Evolutionary conservation across 2,797 vertebrate genomes (phyloP).

Genomic region (Sebastes iracundus): DNA sequence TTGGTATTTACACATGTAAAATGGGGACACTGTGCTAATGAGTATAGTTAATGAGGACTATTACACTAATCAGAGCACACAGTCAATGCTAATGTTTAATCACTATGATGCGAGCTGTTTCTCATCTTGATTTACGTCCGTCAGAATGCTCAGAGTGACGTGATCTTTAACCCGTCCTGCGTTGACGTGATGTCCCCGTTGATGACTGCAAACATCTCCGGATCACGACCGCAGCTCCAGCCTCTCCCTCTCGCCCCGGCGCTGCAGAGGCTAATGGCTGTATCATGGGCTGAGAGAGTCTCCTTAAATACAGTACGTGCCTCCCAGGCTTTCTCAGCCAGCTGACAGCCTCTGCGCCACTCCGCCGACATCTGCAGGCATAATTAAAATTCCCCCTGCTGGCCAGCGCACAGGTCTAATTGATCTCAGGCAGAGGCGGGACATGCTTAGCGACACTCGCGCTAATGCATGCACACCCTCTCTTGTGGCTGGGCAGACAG

Average conservation of each 20-base stretch:
- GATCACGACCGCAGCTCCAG: not conserved
- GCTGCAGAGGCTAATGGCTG: conserved; percentile 36
- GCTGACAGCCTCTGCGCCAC: conserved; percentile 50
- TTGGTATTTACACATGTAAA: conserved; percentile 52
- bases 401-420: conserved; percentile 57
- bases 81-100: conserved; percentile 18
- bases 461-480: not conserved
- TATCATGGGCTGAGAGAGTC: conserved; percentile 41
- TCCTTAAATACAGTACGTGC: conserved; percentile 45
- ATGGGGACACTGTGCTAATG: conserved; percentile 38
- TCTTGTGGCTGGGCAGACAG: not conserved
- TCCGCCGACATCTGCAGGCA: conserved; percentile 56
- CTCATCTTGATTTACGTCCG: not conserved
- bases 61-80: conserved; percentile 47
- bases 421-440: conserved; percentile 60
- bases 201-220: not conserved
- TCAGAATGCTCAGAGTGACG: not conserved
- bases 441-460: conserved; percentile 21
- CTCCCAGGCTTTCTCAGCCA: conserved; percentile 47
- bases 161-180: not conserved
- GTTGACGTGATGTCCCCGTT: not conserved
- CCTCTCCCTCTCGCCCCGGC: not conserved
- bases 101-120: not conserved
- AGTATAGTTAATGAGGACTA: conserved; percentile 48
- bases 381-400: conserved; percentile 69